Evolutionary conservation across 2,888 invertebrate species (phyloP).

Genomic region (Corythucha ciliata): DNA sequence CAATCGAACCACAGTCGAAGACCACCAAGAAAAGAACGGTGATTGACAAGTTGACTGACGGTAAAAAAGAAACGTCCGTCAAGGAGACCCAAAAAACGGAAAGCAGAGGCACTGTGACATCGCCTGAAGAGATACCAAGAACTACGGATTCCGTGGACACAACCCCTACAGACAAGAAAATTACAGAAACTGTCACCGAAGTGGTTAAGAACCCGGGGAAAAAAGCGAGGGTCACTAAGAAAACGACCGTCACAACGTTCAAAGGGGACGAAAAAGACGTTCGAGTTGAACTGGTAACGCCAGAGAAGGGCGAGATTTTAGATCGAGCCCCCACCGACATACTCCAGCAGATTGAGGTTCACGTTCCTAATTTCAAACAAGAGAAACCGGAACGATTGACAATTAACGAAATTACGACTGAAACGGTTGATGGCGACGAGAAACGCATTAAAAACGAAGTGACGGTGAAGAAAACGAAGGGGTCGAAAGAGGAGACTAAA

Average conservation of each 20-base stretch:
- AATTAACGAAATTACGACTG: slow-evolving; percentile 38
- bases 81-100: slow-evolving; percentile 25
- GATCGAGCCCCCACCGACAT: too few species aligned
- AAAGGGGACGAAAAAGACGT: slow-evolving; percentile 35
- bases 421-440: slow-evolving; percentile 23
- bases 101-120: too few species aligned
- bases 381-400: too few species aligned
- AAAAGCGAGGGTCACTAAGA: slow-evolving; percentile 41
- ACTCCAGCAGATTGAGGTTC: too few species aligned
- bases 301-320: too few species aligned
- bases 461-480: slow-evolving; percentile 29
- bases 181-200: slow-evolving; percentile 34
- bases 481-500: slow-evolving; percentile 30
- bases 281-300: too few species aligned
- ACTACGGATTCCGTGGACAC: too few species aligned
- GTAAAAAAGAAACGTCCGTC: slow-evolving; percentile 30
- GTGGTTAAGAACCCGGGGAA: slow-evolving; percentile 41
- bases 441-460: slow-evolving; percentile 27
- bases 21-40: slow-evolving; percentile 28
- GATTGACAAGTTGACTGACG: slow-evolving; percentile 32
- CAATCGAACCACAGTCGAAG: slow-evolving; percentile 16
- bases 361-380: too few species aligned
- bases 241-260: slow-evolving; percentile 38
- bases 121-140: too few species aligned
- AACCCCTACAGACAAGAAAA: slow-evolving; percentile 4